Evolutionary conservation across 2,797 vertebrate species (phyloP), one percentile per base, ranked within the genome.

Genomic region (Cyclopterus lumpus): DNA sequence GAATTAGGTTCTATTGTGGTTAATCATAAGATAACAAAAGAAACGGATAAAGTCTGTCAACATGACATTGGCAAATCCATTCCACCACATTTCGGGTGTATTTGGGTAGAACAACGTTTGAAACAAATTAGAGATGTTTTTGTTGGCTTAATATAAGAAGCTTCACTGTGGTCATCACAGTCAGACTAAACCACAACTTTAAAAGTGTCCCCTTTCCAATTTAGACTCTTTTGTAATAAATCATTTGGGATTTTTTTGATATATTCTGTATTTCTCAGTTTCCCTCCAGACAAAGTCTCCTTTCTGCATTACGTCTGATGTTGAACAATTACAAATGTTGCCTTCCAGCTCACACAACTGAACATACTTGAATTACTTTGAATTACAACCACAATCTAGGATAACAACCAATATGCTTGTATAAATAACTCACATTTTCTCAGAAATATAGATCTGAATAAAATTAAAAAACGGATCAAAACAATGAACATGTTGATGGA

Each of bases 1-100:
- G 46, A 48, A 67, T 71, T 79, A 79, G 3, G 1, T 61, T 62
- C 36, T 70, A 49, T 61, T 75, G 34, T 38, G 24, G 61, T 63
- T 34, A 38, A 36, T 57, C 53, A 69, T 32, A 55, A 26, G 20
- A 55, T 46, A 66, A 67, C 40, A 70, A 69, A 70, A 59, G 49
- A 62, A 67, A 70, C 0, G 8, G 12, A 75, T 59, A 49, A 42
- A 57, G 18, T 38, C 16, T 3, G 18, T 30, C 24, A 32, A n/a
- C 36, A 36, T 44, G 8, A 5, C 54, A 55, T 8, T 61, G 65
- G 14, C 7, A 55, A 70, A 66, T 66, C 4, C 9, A 42, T 51
- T 14, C 14, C 36, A n/a, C 22, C n/a, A 26, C 30, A 5, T 65
- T 77, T 24, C 30, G 32, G n/a, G 14, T 54, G 20, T 53, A 2